These are phyloP conservation scores for Caprella mutica DNA, from an alignment of 2,888 invertebrate genomes.

Conservation along the genomic window DNA sequence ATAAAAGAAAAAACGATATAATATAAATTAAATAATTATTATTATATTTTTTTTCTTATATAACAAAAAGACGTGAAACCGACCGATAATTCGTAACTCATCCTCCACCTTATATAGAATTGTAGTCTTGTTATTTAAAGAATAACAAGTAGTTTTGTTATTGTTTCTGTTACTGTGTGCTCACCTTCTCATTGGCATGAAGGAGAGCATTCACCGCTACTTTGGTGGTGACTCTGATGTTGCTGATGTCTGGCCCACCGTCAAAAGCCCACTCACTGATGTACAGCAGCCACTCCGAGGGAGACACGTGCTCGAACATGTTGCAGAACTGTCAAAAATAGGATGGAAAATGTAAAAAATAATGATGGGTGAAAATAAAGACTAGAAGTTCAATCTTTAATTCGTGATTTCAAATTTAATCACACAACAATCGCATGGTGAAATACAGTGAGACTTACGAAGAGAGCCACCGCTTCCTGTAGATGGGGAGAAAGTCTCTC, in stretches of 20 bases:
- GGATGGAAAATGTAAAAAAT: not conserved
- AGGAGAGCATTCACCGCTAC: constrained; percentile 35
- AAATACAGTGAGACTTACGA: constrained; percentile 47
- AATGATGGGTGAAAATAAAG: too few species aligned
- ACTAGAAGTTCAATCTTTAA: not conserved
- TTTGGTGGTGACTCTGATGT: constrained; percentile 81
- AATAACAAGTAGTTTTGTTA: too few species aligned
- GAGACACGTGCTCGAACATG: constrained; percentile 74
- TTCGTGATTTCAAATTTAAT: not conserved
- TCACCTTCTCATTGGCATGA: constrained; percentile 23
- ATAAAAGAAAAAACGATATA: too few species aligned
- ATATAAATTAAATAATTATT: too few species aligned
- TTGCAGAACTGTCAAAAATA: constrained; percentile 66
- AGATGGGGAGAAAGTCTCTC: constrained; percentile 62
- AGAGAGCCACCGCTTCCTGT: constrained; percentile 64
- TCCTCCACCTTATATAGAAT: too few species aligned
- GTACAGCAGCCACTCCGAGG: constrained; percentile 85
- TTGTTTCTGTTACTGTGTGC: not conserved
- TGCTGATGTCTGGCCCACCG: constrained; percentile 59
- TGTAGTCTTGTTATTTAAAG: too few species aligned
- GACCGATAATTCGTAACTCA: too few species aligned
- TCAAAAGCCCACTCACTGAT: constrained; percentile 73
- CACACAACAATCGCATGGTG: not conserved
- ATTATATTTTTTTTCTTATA: too few species aligned
- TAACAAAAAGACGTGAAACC: too few species aligned